phyloP scores from a whole-genome alignment of 1,140 invertebrate species.

The Apis mellifera region DNA sequence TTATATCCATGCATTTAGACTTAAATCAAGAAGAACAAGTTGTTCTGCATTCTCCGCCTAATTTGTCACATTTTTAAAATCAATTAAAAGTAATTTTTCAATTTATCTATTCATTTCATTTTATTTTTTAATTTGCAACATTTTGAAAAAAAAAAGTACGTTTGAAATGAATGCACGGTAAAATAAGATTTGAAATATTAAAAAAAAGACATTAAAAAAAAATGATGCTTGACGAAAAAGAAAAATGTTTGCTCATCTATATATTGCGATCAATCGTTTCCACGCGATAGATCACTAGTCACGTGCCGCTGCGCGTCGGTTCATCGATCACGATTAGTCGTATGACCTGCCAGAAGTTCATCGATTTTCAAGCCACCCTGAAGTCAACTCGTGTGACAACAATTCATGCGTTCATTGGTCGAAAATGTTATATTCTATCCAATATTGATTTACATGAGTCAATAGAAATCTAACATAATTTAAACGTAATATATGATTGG shows the following conservation, averaged over 20 bases:
- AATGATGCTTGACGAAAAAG: conserved; percentile 25
- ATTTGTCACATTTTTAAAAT: conserved; percentile 20
- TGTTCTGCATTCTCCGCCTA: not conserved
- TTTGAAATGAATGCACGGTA: not conserved
- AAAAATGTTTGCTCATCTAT: conserved; percentile 32
- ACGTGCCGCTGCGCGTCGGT: conserved; percentile 34
- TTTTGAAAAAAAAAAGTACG: not conserved
- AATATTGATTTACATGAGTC: not conserved
- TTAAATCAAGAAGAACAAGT: not conserved
- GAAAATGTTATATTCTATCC: not conserved
- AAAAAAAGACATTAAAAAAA: not conserved
- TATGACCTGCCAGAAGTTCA: conserved; percentile 45
- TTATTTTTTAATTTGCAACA: not conserved
- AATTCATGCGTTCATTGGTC: conserved; percentile 28
- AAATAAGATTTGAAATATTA: not conserved
- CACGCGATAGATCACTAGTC: conserved; percentile 51
- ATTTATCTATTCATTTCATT: not conserved
- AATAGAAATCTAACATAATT: not conserved
- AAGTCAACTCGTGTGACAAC: conserved; percentile 40
- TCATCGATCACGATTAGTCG: conserved; percentile 53
- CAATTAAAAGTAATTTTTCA: not conserved
- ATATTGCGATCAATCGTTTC: conserved; percentile 49
- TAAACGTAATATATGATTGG: not conserved
- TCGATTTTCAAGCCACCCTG: conserved; percentile 34
- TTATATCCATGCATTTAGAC: not conserved